Conservation (phyloP, 1,140 invertebrate species). For the Chlorops oryzae region DNA sequence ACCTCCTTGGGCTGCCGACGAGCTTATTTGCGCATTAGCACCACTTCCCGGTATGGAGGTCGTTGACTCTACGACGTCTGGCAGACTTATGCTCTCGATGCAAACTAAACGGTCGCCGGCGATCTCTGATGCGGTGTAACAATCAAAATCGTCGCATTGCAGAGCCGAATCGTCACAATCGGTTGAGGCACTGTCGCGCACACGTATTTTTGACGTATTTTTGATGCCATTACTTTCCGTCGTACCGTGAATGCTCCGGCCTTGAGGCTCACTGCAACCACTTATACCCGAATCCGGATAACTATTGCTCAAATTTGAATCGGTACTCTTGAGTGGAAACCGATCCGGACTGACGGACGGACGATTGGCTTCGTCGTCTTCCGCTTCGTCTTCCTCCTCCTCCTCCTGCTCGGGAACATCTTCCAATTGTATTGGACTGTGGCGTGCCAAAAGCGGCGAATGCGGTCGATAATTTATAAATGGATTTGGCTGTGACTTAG, state of each 20-base stretch:
- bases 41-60: constrained; percentile 13
- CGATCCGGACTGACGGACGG: constrained; percentile 30
- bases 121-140: constrained; percentile 12
- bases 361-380: constrained; percentile 20
- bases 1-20: constrained; percentile 2
- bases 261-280: too few species aligned
- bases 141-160: constrained; percentile 43
- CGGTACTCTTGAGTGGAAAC: constrained; percentile 31
- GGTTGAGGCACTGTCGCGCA: constrained; percentile 40
- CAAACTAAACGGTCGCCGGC: constrained; percentile 38
- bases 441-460: constrained; percentile 28
- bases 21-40: neutral
- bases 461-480: constrained; percentile 27
- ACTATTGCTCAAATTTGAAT: constrained; percentile 42
- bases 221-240: neutral
- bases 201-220: too few species aligned
- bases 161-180: constrained; percentile 36
- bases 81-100: constrained; percentile 47
- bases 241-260: neutral
- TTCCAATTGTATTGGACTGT: constrained; percentile 38
- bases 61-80: constrained; percentile 47
- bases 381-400: constrained; percentile 24
- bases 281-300: constrained; percentile 43
- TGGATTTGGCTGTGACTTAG: constrained; percentile 17
- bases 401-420: constrained; percentile 39